A percentile compares a stretch with the other conserved stretches of the same genome.
Conservation (phyloP, 2,113 vertebrate species). For the Odontophorus gujanensis region DNA sequence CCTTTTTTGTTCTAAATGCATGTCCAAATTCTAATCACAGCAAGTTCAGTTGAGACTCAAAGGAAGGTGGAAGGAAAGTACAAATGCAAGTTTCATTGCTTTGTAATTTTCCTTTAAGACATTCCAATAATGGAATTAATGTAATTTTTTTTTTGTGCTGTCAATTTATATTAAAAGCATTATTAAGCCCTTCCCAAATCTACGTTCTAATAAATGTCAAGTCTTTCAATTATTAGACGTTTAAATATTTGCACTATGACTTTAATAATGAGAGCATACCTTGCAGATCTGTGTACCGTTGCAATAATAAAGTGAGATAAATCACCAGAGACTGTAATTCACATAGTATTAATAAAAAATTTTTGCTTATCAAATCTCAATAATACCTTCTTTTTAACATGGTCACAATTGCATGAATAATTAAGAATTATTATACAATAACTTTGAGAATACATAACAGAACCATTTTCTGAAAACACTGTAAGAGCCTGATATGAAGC, state of each 20-base stretch:
- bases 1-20: not conserved
- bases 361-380: slow-evolving; percentile 31
- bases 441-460: not conserved
- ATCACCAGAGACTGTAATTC: slow-evolving; percentile 47
- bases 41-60: not conserved
- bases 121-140: not conserved
- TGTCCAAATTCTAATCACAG: not conserved
- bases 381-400: not conserved
- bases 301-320: slow-evolving; percentile 38
- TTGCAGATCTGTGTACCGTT: not conserved
- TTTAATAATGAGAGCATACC: slow-evolving; percentile 38
- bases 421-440: not conserved
- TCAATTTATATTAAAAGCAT: slow-evolving; percentile 8
- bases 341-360: slow-evolving; percentile 31
- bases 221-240: slow-evolving; percentile 17
- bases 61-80: not conserved
- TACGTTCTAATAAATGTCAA: slow-evolving; percentile 40
- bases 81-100: not conserved
- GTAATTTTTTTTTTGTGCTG: not conserved
- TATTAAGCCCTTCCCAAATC: slow-evolving; percentile 6
- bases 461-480: not conserved
- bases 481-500: not conserved
- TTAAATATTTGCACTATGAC: slow-evolving; percentile 66
- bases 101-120: not conserved
- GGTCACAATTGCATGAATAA: not conserved